Evolutionary conservation across 2,888 invertebrate genomes (phyloP), one percentile per base, ranked within the genome.

Genomic region (Ariolimax columbianus): DNA sequence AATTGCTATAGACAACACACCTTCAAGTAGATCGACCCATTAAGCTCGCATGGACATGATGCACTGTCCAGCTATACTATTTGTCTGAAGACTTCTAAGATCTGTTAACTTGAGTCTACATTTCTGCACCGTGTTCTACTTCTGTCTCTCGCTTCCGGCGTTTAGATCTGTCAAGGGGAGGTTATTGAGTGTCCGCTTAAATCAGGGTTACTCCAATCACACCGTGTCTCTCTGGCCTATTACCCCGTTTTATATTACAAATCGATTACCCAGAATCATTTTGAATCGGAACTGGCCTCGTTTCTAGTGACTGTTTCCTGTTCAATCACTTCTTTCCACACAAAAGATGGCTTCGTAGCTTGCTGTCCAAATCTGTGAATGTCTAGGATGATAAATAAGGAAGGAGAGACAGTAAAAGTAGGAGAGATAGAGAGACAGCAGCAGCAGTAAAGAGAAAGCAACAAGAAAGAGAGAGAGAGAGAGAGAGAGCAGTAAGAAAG

Each of bases 231-330:
- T 19, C 43, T 43, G 43, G 43, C 47, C 72, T 30, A 73, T 73
- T 73, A 73, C 73, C 73, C 7, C 43, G 73, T 43, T 73, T 73
- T 73, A 43, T 73, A 73, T 73, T 73, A 73, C 73, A 40, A 73
- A 73, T 73, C 73, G 73, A 73, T 73, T 73, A 47, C n/a, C 73
- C n/a, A 43, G n/a, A 73, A 73, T 73, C n/a, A 43, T 73, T 43
- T 26, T 7, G 40, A 9, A 73, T 0, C 73, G 73, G 73, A 73
- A 73, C 73, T 73, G 73, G 43, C 43, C 43, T 40, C 14, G 47
- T 40, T 73, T 11, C 43, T 47, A 73, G 73, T 6, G 43, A 73
- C 73, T 72, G 23, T 30, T 43, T 73, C 43, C 43, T 43, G 11
- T 73, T 73, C 43, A 73, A 43, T 73, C 73, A 73, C 73, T n/a